A percentile compares a stretch with the other conserved stretches of the same genome.
Conservation (phyloP, 2,797 vertebrate species). For the Enteromius thamalakanensis region DNA sequence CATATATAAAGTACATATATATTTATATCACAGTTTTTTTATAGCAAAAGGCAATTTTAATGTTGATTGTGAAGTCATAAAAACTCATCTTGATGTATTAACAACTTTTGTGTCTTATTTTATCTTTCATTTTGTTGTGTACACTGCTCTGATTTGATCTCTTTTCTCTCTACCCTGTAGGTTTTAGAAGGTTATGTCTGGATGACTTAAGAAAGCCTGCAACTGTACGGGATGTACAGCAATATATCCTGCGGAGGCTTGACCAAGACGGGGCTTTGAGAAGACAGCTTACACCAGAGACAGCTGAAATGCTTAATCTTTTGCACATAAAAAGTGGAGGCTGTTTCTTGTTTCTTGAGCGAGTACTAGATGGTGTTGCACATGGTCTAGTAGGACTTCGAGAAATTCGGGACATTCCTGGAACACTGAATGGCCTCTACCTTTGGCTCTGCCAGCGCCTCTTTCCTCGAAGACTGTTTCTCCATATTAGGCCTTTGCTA, state of each 20-base stretch:
- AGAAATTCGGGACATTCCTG: constrained; percentile 84
- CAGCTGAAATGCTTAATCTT: constrained; percentile 84
- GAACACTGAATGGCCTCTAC: constrained; percentile 85
- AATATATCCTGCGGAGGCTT: constrained; percentile 83
- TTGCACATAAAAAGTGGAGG: constrained; percentile 86
- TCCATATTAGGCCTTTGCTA: constrained; percentile 75
- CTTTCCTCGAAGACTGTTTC: constrained; percentile 77
- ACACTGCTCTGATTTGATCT: not conserved
- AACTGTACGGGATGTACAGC: constrained; percentile 80
- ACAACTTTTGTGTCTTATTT: constrained; percentile 1
- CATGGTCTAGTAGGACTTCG: constrained; percentile 75
- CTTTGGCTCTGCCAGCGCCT: constrained; percentile 87
- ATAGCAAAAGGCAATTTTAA: not conserved
- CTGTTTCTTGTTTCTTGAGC: constrained; percentile 85
- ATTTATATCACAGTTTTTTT: not conserved
- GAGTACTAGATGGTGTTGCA: constrained; percentile 81
- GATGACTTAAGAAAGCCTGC: constrained; percentile 81
- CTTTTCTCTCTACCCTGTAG: constrained; percentile 61
- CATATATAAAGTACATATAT: not conserved
- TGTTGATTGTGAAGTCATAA: not conserved
- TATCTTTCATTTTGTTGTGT: constrained; percentile 1
- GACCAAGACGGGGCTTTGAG: constrained; percentile 77
- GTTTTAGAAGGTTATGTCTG: constrained; percentile 79
- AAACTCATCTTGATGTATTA: constrained; percentile 8
- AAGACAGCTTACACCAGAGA: constrained; percentile 80